Conservation (phyloP, 2,888 invertebrate species). For the Pterostichus niger region DNA sequence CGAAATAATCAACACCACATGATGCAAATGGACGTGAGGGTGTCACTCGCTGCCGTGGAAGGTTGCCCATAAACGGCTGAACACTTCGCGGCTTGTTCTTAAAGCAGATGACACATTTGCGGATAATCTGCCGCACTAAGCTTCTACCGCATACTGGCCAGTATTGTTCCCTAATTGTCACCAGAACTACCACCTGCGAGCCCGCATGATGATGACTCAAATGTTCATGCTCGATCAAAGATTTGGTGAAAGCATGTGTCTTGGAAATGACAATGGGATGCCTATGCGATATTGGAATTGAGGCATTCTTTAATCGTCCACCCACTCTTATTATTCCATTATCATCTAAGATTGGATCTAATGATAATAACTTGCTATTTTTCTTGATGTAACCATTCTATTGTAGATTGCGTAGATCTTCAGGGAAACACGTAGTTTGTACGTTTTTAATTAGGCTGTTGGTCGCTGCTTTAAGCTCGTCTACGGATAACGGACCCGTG, state of each 20-base stretch:
- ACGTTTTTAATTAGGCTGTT: constrained; percentile 37
- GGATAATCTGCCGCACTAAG: no score
- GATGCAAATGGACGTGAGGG: neutral
- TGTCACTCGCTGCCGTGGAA: neutral
- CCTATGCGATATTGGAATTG: constrained; percentile 62
- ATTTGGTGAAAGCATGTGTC: constrained; percentile 60
- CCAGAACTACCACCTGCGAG: constrained; percentile 66
- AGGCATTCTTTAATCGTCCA: constrained; percentile 63
- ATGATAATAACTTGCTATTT: constrained; percentile 24
- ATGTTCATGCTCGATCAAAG: constrained; percentile 69
- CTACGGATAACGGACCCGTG: constrained; percentile 9
- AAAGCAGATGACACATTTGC: no score
- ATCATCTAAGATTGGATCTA: constrained; percentile 65
- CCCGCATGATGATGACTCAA: constrained; percentile 68
- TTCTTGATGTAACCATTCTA: neutral
- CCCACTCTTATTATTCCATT: constrained; percentile 62
- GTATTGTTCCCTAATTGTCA: constrained; percentile 45
- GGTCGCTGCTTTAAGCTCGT: constrained; percentile 3
- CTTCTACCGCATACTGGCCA: neutral
- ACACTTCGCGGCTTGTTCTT: no score
- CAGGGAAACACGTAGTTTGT: constrained; percentile 24
- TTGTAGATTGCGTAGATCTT: constrained; percentile 20
- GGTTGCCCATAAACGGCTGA: no score
- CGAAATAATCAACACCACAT: constrained; percentile 22
- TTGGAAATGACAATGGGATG: constrained; percentile 66